Evolutionary conservation across 1,140 invertebrate genomes (phyloP).

Genomic region (Leptinotarsa defecta): DNA sequence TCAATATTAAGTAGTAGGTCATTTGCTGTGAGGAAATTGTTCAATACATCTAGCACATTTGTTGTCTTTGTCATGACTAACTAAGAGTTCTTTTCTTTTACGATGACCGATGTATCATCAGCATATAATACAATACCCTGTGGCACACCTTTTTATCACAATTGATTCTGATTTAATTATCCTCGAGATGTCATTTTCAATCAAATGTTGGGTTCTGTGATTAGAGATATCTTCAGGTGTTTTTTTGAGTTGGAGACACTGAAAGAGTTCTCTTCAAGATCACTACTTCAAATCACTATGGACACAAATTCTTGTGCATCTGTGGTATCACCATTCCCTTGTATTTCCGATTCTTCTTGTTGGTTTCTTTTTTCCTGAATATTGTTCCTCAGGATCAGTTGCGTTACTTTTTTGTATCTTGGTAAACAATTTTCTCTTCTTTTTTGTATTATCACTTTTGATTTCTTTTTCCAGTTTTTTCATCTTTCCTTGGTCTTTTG

Average conservation of each 20-base stretch:
- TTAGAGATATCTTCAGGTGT: background rate
- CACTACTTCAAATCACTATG: background rate
- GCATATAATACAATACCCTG: no score
- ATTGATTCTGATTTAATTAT: no score
- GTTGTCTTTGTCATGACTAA: no score
- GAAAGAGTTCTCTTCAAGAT: background rate
- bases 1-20: no score
- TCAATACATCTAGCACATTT: no score
- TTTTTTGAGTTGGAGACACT: background rate
- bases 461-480: background rate
- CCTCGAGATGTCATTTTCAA: no score
- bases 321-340: background rate
- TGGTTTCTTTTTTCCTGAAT: background rate
- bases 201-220: no score
- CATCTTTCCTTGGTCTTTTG: background rate
- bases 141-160: no score
- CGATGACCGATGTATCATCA: no score
- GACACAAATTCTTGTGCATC: background rate
- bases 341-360: background rate
- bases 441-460: background rate
- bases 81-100: no score
- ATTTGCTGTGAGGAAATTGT: no score
- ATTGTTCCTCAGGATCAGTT: conserved; percentile 14
- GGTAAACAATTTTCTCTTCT: background rate
- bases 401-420: background rate